These are phyloP conservation scores for Galeruca laticollis DNA, from an alignment of 2,888 invertebrate genomes.

Conservation along the genomic window DNA sequence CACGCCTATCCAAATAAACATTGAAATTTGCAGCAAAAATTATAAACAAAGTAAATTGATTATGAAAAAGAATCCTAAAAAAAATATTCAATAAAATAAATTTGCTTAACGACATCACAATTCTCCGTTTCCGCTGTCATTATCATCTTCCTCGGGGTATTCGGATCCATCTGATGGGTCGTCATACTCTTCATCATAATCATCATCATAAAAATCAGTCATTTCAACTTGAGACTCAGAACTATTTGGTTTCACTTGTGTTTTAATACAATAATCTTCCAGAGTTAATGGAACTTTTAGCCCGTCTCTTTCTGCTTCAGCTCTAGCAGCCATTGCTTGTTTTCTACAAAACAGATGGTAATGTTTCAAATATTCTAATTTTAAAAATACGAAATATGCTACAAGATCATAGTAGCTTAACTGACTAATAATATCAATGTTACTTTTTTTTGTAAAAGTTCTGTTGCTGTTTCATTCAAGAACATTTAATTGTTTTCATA, in stretches of 20 bases:
- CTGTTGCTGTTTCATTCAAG: too few species aligned
- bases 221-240: constrained; percentile 86
- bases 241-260: constrained; percentile 87
- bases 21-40: constrained; percentile 13
- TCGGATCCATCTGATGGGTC: constrained; percentile 78
- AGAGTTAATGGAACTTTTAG: constrained; percentile 96
- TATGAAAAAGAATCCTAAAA: constrained; percentile 28
- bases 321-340: constrained; percentile 95
- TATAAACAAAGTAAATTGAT: constrained; percentile 7
- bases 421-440: background rate
- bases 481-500: too few species aligned
- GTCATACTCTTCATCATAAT: constrained; percentile 81
- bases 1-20: constrained; percentile 6
- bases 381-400: background rate
- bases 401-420: background rate
- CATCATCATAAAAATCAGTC: constrained; percentile 97
- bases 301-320: constrained; percentile 96
- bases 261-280: constrained; percentile 98
- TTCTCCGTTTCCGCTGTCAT: constrained; percentile 93
- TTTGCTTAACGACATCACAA: constrained; percentile 73
- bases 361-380: background rate
- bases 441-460: too few species aligned
- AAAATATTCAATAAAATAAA: constrained; percentile 29
- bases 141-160: constrained; percentile 84
- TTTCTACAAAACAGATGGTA: constrained; percentile 73